Conservation (phyloP, 2,888 invertebrate species). For the Cistogaster globosa region DNA sequence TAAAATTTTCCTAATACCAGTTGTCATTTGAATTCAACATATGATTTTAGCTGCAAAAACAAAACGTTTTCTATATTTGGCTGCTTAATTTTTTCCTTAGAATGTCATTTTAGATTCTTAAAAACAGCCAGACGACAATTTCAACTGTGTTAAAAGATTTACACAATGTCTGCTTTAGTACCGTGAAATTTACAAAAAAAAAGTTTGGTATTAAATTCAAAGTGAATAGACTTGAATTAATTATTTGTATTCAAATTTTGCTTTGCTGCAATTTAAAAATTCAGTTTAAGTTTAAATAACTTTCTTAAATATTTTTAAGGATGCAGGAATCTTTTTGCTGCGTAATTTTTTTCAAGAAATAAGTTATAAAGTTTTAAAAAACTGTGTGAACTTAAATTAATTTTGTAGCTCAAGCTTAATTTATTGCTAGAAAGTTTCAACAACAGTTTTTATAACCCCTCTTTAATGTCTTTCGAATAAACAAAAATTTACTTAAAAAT, state of each 20-base stretch:
- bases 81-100: not conserved
- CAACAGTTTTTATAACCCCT: not conserved
- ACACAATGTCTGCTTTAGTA: not conserved
- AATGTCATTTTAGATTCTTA: slow-evolving; percentile 17
- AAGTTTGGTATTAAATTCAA: not conserved
- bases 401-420: too few species aligned
- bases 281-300: too few species aligned
- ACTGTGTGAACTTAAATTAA: too few species aligned
- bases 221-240: not conserved
- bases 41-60: not conserved
- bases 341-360: too few species aligned
- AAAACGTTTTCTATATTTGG: not conserved
- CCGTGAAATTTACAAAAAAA: not conserved
- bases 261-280: too few species aligned
- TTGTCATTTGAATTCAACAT: slow-evolving; percentile 63
- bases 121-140: slow-evolving; percentile 15
- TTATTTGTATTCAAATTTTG: too few species aligned
- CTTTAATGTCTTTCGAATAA: not conserved
- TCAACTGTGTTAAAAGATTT: slow-evolving; percentile 47
- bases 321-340: too few species aligned
- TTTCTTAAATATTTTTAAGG: too few species aligned
- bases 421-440: not conserved
- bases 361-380: too few species aligned
- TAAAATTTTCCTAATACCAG: slow-evolving; percentile 69
- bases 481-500: not conserved